These are phyloP conservation scores for Microctonus aethiopoides DNA, from an alignment of 2,888 invertebrate genomes.

Conservation along the genomic window DNA sequence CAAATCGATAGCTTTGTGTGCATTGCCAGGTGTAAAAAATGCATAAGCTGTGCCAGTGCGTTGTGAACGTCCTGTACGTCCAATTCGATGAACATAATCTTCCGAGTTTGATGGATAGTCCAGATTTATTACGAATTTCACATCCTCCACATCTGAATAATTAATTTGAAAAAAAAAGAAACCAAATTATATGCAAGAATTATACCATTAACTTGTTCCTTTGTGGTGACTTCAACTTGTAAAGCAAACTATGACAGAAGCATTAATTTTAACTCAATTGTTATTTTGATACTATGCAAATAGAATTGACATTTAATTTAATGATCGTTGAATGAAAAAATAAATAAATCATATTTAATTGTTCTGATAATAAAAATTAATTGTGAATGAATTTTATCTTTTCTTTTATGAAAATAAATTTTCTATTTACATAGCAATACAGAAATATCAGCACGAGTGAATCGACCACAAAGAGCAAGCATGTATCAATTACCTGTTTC, in stretches of 20 bases:
- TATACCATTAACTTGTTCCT: constrained; percentile 52
- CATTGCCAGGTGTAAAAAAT: constrained; percentile 91
- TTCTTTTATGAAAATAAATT: constrained; percentile 10
- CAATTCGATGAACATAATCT: constrained; percentile 97
- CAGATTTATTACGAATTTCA: constrained; percentile 98
- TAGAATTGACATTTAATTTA: not conserved
- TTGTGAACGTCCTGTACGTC: constrained; percentile 92
- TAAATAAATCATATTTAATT: not conserved
- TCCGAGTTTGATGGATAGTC: constrained; percentile 98
- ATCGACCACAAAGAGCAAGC: constrained; percentile 66
- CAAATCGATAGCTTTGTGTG: constrained; percentile 90
- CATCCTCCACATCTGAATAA: constrained; percentile 94
- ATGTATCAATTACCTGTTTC: constrained; percentile 63
- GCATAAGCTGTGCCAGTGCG: constrained; percentile 97
- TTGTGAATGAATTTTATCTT: constrained; percentile 29
- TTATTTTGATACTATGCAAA: constrained; percentile 1
- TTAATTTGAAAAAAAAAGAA: constrained; percentile 42
- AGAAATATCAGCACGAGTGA: constrained; percentile 45
- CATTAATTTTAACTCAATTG: constrained; percentile 33
- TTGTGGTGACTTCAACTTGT: constrained; percentile 61
- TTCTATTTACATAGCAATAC: constrained; percentile 48
- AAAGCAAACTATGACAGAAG: constrained; percentile 49
- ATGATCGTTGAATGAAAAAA: not conserved
- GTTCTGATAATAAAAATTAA: too few species aligned
- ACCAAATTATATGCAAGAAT: constrained; percentile 25